A percentile compares a stretch with the other conserved stretches of the same genome.
Conservation (phyloP, 2,113 vertebrate genomes). For the Vidua chalybeata region DNA sequence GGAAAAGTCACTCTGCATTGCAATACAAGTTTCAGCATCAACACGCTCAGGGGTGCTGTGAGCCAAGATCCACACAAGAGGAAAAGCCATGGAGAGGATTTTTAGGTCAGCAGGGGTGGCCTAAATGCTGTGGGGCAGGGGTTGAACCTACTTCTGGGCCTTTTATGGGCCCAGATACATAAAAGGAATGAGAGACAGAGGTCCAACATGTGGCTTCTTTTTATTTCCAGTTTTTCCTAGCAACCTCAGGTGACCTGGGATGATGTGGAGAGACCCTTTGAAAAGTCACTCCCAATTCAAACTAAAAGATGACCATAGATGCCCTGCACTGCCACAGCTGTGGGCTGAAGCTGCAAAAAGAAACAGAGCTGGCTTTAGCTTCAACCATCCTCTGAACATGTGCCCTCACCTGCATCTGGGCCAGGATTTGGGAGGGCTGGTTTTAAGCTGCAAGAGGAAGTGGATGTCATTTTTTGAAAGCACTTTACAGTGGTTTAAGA, state of each 20-base stretch:
- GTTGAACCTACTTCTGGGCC: neutral
- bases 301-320: neutral
- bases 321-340: neutral
- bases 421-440: neutral
- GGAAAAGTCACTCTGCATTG: neutral
- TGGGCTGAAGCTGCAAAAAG: neutral
- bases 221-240: neutral
- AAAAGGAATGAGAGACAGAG: neutral
- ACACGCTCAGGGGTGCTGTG: neutral
- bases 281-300: neutral
- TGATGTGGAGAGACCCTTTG: neutral
- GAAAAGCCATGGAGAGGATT: neutral
- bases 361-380: neutral
- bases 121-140: neutral
- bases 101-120: neutral
- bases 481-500: neutral
- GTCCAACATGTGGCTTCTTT: neutral
- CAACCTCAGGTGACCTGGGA: neutral
- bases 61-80: neutral
- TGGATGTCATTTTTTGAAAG: neutral
- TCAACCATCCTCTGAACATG: neutral
- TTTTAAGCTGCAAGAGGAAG: neutral
- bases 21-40: neutral
- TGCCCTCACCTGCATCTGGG: neutral
- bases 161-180: neutral